Percentiles rank a stretch among this genome's conserved stretches.
phyloP scores from a whole-genome alignment of 2,113 vertebrate genomes.

The Mesoclemmys tuberculata region DNA sequence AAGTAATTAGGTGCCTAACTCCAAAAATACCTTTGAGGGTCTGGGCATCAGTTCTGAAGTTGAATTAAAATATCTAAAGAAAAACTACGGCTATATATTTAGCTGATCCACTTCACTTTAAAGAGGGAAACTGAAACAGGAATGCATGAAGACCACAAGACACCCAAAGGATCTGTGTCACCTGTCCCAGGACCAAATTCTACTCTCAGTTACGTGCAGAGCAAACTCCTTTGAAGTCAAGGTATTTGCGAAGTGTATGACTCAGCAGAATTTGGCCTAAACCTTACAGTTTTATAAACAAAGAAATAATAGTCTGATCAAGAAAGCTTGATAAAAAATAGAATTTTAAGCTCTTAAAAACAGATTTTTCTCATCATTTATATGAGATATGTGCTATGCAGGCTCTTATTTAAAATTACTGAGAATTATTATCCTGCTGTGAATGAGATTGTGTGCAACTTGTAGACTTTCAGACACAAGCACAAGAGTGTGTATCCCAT shows the following conservation, averaged over 20 bases:
- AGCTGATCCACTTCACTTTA: background rate
- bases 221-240: background rate
- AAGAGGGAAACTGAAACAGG: background rate
- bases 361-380: background rate
- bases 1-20: no score
- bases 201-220: background rate
- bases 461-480: background rate
- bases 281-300: background rate
- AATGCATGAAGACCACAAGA: accelerated
- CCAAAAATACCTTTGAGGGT: no score
- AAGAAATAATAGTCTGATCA: background rate
- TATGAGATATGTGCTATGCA: background rate
- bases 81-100: background rate
- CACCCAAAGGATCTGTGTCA: background rate
- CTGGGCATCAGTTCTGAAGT: no score
- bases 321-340: background rate
- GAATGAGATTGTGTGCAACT: background rate
- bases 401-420: constrained; percentile 6
- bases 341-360: background rate
- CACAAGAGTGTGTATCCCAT: background rate
- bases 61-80: no score
- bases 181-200: background rate
- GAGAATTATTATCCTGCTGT: background rate
- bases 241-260: background rate
- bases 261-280: background rate